Evolutionary conservation across 2,888 invertebrate genomes (phyloP).

Genomic region (Spodoptera picta): DNA sequence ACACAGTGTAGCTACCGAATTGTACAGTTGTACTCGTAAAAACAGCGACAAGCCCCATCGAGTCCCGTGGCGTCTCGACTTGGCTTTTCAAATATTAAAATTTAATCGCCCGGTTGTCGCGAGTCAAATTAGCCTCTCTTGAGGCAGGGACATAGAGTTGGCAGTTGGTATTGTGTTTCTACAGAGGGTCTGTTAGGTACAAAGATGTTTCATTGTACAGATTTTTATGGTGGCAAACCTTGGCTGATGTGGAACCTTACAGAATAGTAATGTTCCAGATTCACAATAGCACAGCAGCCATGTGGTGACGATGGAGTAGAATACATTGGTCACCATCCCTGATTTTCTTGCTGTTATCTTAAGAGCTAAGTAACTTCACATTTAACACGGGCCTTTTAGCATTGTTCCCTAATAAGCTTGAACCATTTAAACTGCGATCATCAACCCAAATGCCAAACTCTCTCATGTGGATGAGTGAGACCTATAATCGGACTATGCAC

Average conservation of each 20-base stretch:
- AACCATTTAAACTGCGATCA: no score
- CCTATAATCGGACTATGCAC: no score
- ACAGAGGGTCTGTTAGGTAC: constrained; percentile 20
- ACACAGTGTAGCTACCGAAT: constrained; percentile 48
- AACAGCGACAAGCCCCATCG: constrained; percentile 78
- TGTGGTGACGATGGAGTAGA: neutral
- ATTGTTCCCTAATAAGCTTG: no score
- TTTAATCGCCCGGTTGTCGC: constrained; percentile 89
- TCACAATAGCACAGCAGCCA: neutral
- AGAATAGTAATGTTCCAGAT: no score
- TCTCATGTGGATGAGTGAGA: no score
- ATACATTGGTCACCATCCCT: no score
- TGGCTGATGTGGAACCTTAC: no score
- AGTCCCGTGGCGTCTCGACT: constrained; percentile 73
- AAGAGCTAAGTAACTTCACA: no score
- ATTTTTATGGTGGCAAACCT: no score
- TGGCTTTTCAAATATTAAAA: constrained; percentile 89
- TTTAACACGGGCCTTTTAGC: no score
- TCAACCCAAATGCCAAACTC: no score
- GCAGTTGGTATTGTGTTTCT: constrained; percentile 4
- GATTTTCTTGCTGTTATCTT: no score
- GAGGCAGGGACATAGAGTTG: constrained; percentile 76
- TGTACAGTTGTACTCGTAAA: constrained; percentile 70
- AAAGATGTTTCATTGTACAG: neutral
- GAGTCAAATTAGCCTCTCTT: constrained; percentile 87